Conservation (phyloP, 2,113 vertebrate genomes). For the Nibea albiflora region DNA sequence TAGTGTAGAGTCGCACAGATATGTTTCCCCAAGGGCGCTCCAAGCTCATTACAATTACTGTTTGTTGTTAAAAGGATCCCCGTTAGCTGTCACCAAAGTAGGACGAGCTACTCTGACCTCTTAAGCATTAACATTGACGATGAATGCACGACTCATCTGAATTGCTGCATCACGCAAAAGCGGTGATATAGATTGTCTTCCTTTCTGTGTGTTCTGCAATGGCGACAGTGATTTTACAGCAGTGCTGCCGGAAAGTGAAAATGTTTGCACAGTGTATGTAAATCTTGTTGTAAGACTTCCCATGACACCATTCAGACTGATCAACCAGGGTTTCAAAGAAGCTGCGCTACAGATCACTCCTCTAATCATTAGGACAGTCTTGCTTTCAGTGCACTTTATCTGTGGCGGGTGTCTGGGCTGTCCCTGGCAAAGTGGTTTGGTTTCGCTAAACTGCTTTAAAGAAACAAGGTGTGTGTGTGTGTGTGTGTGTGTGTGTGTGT, state of each 20-base stretch:
- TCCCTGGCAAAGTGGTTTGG: conserved; percentile 32
- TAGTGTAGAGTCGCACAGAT: no score
- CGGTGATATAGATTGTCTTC: not conserved
- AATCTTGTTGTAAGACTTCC: not conserved
- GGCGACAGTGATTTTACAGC: no score
- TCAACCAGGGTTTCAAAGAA: not conserved
- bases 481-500: conserved; percentile 12
- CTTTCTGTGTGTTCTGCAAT: not conserved
- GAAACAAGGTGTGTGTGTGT: conserved; percentile 39
- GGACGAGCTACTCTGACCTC: no score
- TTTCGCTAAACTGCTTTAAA: conserved; percentile 55
- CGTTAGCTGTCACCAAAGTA: no score
- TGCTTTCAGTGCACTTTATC: conserved; percentile 23
- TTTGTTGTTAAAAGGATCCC: no score
- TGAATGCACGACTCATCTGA: not conserved
- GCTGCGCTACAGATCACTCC: not conserved
- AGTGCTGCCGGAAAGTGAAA: not conserved
- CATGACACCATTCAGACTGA: not conserved
- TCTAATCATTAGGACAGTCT: not conserved
- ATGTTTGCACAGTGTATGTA: not conserved
- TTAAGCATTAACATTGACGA: no score
- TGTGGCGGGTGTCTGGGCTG: conserved; percentile 27
- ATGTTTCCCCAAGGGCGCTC: no score
- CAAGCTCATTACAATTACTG: no score
- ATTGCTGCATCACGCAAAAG: not conserved